Base-by-base conservation (phyloP, 2,797 vertebrate genomes). In the Fratercula arctica region DNA sequence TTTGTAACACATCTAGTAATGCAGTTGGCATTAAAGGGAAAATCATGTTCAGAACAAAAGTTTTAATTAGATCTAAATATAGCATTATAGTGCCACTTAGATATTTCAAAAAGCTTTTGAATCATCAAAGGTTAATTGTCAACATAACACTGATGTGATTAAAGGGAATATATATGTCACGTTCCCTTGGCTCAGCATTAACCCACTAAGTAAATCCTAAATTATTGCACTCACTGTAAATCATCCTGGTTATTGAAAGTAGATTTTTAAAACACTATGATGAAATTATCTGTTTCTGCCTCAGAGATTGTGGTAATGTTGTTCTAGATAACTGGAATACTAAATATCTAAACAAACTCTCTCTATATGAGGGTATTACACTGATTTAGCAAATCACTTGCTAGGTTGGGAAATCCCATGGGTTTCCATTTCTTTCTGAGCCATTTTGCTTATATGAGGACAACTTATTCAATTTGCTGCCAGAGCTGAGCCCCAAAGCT, bases 51-150 rank as follows among this genome's bases (percentile, higher is more conserved):
- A 69, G 85, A 92, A 96, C 64, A 92, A 79, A 94, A 92, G 51
- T 48, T 92, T 90, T 94, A 95, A 90, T 93, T 90, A 90, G 66
- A 69, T 63, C 73, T 87, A 87, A 94, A 89, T 76, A 85, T 70
- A 92, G 64, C 63, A 53, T 70, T 46, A 57, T 28, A 91, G 59
- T 54, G 24, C 41, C 59, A 69, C 37, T 61, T 61, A 64, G 53
- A 75, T 15, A 70, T 64, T 94, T 89, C 61, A 85, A 94, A 96
- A 83, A 39, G 48, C 46, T 91, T 94, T 94, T 89, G 85, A 93
- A 92, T 91, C 69, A 74, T 85, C 78, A 72, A 72, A 94, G 37
- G 85, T 95, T 94, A 93, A 94, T 77, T 81, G 76, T 78, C 76
- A 93, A 78, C 68, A 69, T 89, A 93, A 88, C 64, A 82, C 46